Base-by-base conservation (phyloP, 2,113 vertebrate genomes). In the Oncorhynchus mykiss region DNA sequence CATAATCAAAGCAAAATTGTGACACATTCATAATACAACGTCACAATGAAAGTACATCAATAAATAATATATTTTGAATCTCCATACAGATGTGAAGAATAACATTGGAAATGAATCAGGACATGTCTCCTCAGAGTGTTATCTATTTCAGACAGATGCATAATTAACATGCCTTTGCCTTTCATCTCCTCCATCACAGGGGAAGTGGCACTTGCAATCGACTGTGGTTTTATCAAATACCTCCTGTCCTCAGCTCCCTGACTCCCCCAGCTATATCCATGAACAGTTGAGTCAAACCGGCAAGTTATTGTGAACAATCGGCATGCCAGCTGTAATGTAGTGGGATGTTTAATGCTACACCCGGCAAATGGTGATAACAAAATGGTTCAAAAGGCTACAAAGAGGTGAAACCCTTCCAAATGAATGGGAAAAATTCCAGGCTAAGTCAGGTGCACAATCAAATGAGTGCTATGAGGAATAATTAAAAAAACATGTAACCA, bases 121-220 rank as follows among this genome's bases (percentile, higher is more conserved):
- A 86, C 81, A 79, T 71, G 79, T 80, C 84, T 83, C 81, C 79
- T 83, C 82, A 75, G 81, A 83, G 81, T 84, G 84, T 83, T 81
- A 75, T 73, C 68, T 74, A 81, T 84, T 60, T 77, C 79, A 83
- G 84, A 83, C 76, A 75, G 84, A 84, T 82, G 64, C 79, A 83
- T 83, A 83, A 86, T 86, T 86, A 83, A 86, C 74, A 51, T 78
- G 78, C 73, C 70, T 77, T 78, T 77, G 76, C 75, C 78, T 85
- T 85, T 82, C 76, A 83, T 85, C 84, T 85, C 67, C 73, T 85
- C 70, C 76, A 80, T 82, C 80, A 82, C 78, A 82, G 78, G 25
- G 49, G 22, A 80, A 80, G 72, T 79, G 84, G 62, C 80, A 85
- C 80, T 76, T 82, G 75, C 73, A 73, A 67, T 73, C 54, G 59